A percentile compares a stretch with the other conserved stretches of the same genome.
These are phyloP conservation scores for Sander lucioperca DNA, from an alignment of 2,113 vertebrate genomes.

Conservation along the genomic window DNA sequence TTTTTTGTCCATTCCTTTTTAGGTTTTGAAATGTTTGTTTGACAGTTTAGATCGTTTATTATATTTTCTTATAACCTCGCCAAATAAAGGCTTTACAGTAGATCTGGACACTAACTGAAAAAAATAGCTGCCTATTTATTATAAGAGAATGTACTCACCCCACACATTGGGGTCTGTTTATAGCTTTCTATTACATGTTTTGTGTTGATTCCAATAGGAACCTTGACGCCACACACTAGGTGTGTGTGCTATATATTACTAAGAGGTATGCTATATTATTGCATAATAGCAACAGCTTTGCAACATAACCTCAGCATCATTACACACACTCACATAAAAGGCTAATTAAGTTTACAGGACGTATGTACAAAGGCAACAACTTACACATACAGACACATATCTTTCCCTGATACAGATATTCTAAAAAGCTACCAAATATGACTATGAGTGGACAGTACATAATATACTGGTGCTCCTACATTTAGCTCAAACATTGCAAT, in stretches of 20 bases:
- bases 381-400: constrained; percentile 59
- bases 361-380: constrained; percentile 81
- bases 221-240: constrained; percentile 32
- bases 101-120: constrained; percentile 45
- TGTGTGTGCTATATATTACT: constrained; percentile 53
- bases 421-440: constrained; percentile 81
- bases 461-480: constrained; percentile 76
- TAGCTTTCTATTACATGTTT: constrained; percentile 27
- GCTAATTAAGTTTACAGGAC: constrained; percentile 69
- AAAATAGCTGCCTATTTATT: constrained; percentile 44
- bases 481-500: constrained; percentile 64
- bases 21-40: constrained; percentile 29
- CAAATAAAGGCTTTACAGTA: constrained; percentile 46
- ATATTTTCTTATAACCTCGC: constrained; percentile 7
- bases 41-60: background rate
- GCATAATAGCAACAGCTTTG: constrained; percentile 52
- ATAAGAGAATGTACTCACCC: background rate
- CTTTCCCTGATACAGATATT: constrained; percentile 79
- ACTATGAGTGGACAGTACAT: constrained; percentile 71
- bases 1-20: background rate
- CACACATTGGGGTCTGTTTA: background rate
- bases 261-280: constrained; percentile 61
- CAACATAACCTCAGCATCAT: constrained; percentile 56
- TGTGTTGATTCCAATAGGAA: constrained; percentile 27
- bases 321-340: constrained; percentile 59